Evolutionary conservation across 2,113 vertebrate genomes (phyloP), one percentile per base, ranked within the genome.

Genomic region (Trogon melanurus): DNA sequence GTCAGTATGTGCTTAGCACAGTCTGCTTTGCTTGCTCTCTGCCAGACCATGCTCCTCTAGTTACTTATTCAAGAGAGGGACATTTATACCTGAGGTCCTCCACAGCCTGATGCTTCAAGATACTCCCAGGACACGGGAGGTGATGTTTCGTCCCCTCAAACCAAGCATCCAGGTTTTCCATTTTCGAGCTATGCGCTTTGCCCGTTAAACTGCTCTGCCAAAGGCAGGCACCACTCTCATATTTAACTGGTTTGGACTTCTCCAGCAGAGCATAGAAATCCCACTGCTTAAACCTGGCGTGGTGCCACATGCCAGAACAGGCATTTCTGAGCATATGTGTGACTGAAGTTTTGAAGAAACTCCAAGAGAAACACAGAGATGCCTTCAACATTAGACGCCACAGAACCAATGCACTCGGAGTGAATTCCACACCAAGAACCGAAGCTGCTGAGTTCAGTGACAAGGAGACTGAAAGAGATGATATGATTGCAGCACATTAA

Each of bases 351-450:
- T 89, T 94, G 85, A 93, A 79, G 66, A 72, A 82, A 79, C 62
- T 72, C 92, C 70, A 91, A 82, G 88, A 79, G 26, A 95, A 95
- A 85, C 66, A 38, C 61, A 89, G 66, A 69, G 78, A 75, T 81
- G 51, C 22, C 48, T 89, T 72, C 93, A 89, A 13, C 0, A 1
- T 53, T 30, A 32, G 26, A 56, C 0, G 8, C 36, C 85, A 51
- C 66, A 80, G 21, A 80, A 36, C 36, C 51, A 66, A 66, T 41
- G 23, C 45, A 22, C 66, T 53, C 36, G 2, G 74, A 82, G 29
- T 19, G 29, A 88, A 82, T 84, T 83, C 64, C 44, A 74, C 22
- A 30, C 25, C 53, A 78, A 62, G 44, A 89, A 48, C 69, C 18
- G 32, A 57, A 76, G 65, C 10, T 79, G 51, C 12, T 88, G 75